Evolutionary conservation across 2,113 vertebrate species (phyloP).

Genomic region (Labeo rohita): DNA sequence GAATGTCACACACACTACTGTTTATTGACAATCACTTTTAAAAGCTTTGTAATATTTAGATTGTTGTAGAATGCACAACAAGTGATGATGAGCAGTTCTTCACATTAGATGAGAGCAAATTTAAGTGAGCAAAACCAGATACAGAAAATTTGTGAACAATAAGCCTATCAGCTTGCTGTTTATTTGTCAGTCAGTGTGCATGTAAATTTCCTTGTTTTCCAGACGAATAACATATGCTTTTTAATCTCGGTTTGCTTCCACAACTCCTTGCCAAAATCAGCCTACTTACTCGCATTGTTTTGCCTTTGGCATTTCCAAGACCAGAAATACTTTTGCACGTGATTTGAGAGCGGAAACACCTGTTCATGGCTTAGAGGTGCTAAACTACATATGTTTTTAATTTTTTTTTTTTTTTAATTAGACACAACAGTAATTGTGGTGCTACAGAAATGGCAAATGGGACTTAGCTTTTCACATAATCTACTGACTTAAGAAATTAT

Average conservation of each 20-base stretch:
- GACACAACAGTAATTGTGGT: slow-evolving; percentile 7
- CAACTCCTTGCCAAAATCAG: slow-evolving; percentile 38
- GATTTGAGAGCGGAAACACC: slow-evolving; percentile 11
- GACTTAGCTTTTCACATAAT: background rate
- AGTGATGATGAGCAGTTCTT: too few species aligned
- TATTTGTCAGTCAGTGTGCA: slow-evolving; percentile 46
- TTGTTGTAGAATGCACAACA: too few species aligned
- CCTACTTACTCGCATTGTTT: slow-evolving; percentile 25
- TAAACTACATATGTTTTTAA: slow-evolving; percentile 22
- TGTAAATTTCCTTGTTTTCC: slow-evolving; percentile 46
- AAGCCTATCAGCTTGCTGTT: too few species aligned
- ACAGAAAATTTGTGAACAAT: slow-evolving; percentile 26
- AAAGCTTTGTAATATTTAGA: too few species aligned
- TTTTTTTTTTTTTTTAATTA: background rate
- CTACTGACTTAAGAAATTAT: background rate
- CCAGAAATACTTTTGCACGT: background rate
- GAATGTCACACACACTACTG: too few species aligned
- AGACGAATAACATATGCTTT: slow-evolving; percentile 41
- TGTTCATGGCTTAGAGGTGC: slow-evolving; percentile 18
- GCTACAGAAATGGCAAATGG: slow-evolving; percentile 2
- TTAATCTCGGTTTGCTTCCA: slow-evolving; percentile 46
- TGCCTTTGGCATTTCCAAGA: slow-evolving; percentile 12
- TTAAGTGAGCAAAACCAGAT: background rate
- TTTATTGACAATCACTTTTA: too few species aligned
- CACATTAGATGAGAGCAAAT: background rate